Conservation (phyloP, 2,113 vertebrate species). For the Amphilophus citrinellus region DNA sequence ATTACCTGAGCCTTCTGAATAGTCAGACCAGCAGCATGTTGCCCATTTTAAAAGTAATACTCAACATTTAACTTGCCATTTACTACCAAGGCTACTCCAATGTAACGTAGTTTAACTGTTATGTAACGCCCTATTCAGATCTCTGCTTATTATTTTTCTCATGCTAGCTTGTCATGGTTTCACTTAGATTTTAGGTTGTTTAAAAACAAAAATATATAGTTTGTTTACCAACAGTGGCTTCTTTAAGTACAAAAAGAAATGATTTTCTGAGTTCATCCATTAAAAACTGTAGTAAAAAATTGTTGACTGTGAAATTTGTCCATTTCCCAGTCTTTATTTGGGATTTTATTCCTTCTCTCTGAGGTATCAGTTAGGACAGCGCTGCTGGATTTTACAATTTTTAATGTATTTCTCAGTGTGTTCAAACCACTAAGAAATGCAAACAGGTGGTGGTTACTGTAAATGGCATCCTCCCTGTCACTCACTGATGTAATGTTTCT, state of each 20-base stretch:
- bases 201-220: no score
- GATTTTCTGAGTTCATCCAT: no score
- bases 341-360: not conserved
- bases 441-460: not conserved
- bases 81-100: not conserved
- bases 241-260: no score
- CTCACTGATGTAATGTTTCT: not conserved
- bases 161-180: not conserved
- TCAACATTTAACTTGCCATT: not conserved
- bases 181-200: not conserved
- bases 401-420: not conserved
- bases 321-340: no score
- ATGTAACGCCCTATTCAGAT: not conserved
- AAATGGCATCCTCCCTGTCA: not conserved
- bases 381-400: not conserved
- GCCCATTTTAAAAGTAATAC: not conserved
- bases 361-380: not conserved
- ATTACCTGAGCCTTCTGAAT: not conserved
- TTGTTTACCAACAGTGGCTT: no score
- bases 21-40: not conserved
- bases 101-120: not conserved
- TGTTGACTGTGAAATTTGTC: no score
- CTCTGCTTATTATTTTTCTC: not conserved
- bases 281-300: no score
- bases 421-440: not conserved